phyloP scores from a whole-genome alignment of 1,140 invertebrate species.

The Bombus soroeensis region DNA sequence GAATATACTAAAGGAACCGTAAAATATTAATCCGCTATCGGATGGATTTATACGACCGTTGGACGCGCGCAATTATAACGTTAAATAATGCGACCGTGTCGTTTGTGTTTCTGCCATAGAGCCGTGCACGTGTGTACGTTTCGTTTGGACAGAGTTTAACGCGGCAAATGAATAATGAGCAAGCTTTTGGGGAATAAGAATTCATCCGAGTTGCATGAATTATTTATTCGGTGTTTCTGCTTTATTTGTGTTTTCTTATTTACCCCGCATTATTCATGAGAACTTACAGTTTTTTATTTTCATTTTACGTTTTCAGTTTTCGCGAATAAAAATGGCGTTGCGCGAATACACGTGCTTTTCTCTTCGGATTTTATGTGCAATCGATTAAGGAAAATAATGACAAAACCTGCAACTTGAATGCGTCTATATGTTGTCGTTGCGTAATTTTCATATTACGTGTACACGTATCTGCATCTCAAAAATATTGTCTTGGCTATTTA shows the following conservation, averaged over 20 bases:
- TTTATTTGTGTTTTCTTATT: conserved; percentile 12
- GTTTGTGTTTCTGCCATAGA: background rate
- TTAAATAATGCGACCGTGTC: conserved; percentile 18
- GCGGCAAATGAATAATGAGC: conserved; percentile 29
- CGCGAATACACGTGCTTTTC: background rate
- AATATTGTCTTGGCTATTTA: too few relatives aligned
- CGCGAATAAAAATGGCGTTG: background rate
- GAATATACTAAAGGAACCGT: conserved; percentile 25
- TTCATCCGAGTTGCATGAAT: conserved; percentile 9
- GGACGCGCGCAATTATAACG: conserved; percentile 27
- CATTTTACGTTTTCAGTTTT: background rate
- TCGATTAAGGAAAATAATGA: too few relatives aligned
- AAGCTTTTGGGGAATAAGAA: conserved; percentile 6
- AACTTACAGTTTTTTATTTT: background rate
- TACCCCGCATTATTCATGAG: background rate
- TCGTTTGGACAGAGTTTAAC: conserved; percentile 10
- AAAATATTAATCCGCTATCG: conserved; percentile 33
- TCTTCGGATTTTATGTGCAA: background rate
- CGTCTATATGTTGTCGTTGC: too few relatives aligned
- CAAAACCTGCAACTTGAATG: too few relatives aligned
- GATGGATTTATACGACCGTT: conserved; percentile 20
- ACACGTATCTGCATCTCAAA: too few relatives aligned
- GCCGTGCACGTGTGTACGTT: background rate
- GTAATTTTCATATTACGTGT: too few relatives aligned
- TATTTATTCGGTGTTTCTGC: background rate